Conservation (phyloP, 2,888 invertebrate genomes). For the Galeruca laticollis region DNA sequence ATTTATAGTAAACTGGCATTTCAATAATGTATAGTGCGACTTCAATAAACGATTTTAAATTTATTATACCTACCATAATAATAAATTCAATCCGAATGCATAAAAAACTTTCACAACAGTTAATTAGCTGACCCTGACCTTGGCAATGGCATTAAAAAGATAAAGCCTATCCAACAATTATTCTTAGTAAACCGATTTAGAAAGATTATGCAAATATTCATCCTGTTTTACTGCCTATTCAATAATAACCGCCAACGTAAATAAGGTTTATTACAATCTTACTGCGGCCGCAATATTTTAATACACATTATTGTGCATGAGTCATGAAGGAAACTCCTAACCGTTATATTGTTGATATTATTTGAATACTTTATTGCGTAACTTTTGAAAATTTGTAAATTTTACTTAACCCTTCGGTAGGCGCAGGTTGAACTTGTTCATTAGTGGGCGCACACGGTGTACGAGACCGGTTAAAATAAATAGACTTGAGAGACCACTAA, state of each 20-base stretch:
- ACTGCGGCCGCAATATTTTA: not conserved
- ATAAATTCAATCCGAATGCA: not conserved
- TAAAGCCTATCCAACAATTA: not conserved
- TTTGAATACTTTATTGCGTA: too few species aligned
- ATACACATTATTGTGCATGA: not conserved
- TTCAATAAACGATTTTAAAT: too few species aligned
- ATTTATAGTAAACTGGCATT: too few species aligned
- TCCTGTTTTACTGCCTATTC: not conserved
- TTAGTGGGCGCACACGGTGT: too few species aligned
- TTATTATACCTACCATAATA: too few species aligned
- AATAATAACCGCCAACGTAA: not conserved
- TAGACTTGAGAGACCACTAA: too few species aligned
- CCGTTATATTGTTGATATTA: not conserved
- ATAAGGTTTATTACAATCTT: not conserved
- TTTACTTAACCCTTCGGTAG: too few species aligned
- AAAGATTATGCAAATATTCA: not conserved
- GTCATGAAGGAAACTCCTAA: not conserved
- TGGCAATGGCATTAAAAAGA: not conserved
- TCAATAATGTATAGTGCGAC: too few species aligned
- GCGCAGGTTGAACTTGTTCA: too few species aligned
- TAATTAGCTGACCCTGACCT: not conserved
- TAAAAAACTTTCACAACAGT: not conserved
- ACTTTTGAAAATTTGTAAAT: too few species aligned
- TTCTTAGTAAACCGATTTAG: not conserved
- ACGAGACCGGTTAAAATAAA: too few species aligned